phyloP scores from a whole-genome alignment of 2,888 invertebrate species.

The Athetis lepigone region DNA sequence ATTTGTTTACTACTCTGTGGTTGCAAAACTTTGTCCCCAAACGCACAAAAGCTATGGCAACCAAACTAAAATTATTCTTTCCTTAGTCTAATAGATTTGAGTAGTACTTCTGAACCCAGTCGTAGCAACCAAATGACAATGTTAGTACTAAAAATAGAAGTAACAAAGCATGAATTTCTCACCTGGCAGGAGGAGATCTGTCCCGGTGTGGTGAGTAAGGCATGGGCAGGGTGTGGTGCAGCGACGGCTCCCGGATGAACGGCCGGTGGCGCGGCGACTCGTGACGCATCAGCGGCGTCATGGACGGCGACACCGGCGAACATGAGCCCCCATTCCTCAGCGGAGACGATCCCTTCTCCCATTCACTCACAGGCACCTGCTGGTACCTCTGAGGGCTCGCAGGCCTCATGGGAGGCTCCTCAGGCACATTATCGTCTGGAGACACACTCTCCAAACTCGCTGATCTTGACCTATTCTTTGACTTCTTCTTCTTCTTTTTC shows the following conservation, averaged over 20 bases:
- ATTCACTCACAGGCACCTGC: conserved; percentile 86
- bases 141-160: conserved; percentile 15
- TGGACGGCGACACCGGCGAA: conserved; percentile 91
- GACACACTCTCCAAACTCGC: conserved; percentile 93
- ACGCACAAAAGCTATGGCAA: not conserved
- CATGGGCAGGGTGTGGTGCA: conserved; percentile 73
- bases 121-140: not conserved
- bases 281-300: conserved; percentile 85
- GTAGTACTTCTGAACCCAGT: not conserved
- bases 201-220: conserved; percentile 86
- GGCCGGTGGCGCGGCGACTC: conserved; percentile 74
- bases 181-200: conserved; percentile 81
- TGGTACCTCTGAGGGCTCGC: conserved; percentile 81
- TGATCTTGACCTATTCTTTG: conserved; percentile 93
- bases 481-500: conserved; percentile 93
- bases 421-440: conserved; percentile 87
- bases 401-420: conserved; percentile 73
- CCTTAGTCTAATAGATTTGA: not conserved
- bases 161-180: conserved; percentile 53
- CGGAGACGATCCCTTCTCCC: conserved; percentile 90
- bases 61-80: not conserved
- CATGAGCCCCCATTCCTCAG: conserved; percentile 88
- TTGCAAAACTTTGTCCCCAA: not conserved
- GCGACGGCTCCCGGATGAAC: conserved; percentile 72
- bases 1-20: conserved; percentile 27